Conservation (phyloP, 2,113 vertebrate genomes). For the Serinus canaria region DNA sequence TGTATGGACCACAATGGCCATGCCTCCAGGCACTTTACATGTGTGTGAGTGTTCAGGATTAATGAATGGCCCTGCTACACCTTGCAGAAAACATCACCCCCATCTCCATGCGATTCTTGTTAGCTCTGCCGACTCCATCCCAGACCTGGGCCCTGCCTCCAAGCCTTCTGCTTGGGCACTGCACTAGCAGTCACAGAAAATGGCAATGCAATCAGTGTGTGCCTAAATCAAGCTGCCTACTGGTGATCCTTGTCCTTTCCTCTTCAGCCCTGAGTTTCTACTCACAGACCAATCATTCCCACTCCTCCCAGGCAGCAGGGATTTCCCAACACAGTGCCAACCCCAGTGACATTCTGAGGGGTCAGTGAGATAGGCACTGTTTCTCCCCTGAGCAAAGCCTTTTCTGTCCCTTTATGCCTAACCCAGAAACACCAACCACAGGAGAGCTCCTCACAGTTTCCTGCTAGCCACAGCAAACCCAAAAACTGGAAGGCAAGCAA, state of each 20-base stretch:
- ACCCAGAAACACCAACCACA: not conserved
- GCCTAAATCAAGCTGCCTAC: not conserved
- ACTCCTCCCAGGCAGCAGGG: not conserved
- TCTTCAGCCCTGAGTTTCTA: not conserved
- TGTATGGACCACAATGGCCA: not conserved
- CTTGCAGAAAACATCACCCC: not conserved
- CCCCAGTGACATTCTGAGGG: not conserved
- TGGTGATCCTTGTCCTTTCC: not conserved
- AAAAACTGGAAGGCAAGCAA: not conserved
- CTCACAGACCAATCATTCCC: not conserved
- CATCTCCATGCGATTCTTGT: not conserved
- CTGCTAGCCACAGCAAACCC: not conserved
- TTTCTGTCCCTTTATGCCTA: not conserved
- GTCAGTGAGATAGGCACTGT: fast-evolving
- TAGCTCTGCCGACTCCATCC: not conserved
- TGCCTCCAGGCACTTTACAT: not conserved
- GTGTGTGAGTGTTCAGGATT: not conserved
- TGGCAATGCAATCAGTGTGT: fast-evolving
- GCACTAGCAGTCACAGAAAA: not conserved
- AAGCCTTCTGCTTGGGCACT: not conserved
- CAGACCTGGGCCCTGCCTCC: not conserved
- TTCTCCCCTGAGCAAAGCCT: not conserved
- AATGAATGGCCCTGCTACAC: not conserved
- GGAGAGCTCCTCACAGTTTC: not conserved
- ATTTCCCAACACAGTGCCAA: not conserved